These are phyloP conservation scores for Eolophus roseicapilla DNA, from an alignment of 2,113 vertebrate genomes.

Conservation along the genomic window DNA sequence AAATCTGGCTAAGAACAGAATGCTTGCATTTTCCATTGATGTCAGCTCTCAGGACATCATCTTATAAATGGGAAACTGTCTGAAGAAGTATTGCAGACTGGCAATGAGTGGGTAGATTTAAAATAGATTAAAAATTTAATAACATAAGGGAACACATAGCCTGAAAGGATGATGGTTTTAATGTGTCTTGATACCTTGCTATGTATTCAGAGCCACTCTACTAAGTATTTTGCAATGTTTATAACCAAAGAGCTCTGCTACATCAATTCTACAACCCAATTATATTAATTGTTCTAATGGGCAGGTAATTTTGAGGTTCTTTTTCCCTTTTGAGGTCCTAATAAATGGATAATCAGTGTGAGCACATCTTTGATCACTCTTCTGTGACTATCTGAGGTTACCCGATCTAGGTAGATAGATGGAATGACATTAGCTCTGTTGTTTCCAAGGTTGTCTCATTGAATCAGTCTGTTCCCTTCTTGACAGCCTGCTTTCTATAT, in stretches of 20 bases:
- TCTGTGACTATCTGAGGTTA: not conserved
- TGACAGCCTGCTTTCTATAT: not conserved
- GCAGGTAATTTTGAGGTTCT: not conserved
- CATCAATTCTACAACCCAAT: not conserved
- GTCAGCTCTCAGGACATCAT: not conserved
- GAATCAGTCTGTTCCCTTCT: not conserved
- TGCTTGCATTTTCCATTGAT: constrained; percentile 18
- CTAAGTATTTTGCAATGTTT: not conserved
- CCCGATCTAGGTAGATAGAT: not conserved
- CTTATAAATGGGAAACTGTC: not conserved
- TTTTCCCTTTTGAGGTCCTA: not conserved
- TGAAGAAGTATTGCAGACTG: not conserved
- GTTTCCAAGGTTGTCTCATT: not conserved
- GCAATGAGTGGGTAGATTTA: not conserved
- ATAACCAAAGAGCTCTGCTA: not conserved
- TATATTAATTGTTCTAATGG: not conserved
- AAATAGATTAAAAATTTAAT: not conserved
- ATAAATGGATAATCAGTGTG: not conserved
- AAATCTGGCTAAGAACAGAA: not conserved
- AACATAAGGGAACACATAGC: not conserved
- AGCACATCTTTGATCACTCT: not conserved
- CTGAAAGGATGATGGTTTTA: not conserved
- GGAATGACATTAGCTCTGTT: not conserved
- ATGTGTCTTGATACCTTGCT: not conserved
- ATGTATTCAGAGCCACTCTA: not conserved